These are phyloP conservation scores for Xenopus petersii DNA, from an alignment of 2,797 vertebrate genomes.

Conservation along the genomic window DNA sequence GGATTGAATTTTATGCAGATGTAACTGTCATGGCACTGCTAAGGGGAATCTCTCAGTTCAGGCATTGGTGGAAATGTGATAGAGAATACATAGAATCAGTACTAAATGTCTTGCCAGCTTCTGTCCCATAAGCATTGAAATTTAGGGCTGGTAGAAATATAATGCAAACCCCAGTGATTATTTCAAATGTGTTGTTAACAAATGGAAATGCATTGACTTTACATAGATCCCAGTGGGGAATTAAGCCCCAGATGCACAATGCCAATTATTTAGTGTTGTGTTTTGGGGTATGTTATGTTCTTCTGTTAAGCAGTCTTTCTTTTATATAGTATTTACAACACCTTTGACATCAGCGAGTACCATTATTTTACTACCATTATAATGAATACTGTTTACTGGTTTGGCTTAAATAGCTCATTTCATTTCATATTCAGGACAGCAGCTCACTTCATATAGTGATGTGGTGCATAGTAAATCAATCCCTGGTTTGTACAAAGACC, in stretches of 20 bases:
- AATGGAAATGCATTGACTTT: not conserved
- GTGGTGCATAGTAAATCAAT: conserved; percentile 1
- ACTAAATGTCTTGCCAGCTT: not conserved
- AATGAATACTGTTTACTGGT: not conserved
- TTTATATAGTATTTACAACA: not conserved
- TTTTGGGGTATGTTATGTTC: not conserved
- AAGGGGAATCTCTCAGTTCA: not conserved
- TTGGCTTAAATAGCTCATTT: not conserved
- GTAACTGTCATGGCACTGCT: not conserved
- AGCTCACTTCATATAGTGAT: not conserved
- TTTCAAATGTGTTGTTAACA: not conserved
- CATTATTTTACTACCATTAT: not conserved
- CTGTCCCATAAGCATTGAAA: not conserved
- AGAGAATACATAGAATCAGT: not conserved
- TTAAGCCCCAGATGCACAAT: not conserved
- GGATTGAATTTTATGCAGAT: conserved; percentile 4
- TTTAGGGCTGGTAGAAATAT: not conserved
- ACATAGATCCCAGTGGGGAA: not conserved
- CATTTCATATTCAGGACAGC: not conserved
- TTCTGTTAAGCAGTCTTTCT: not conserved
- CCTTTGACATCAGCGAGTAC: not conserved
- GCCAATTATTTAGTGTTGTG: not conserved
- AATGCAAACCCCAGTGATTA: not conserved
- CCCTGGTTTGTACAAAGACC: not conserved
- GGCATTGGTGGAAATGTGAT: not conserved